Evolutionary conservation across 1,140 invertebrate species (phyloP), one percentile per base, ranked within the genome.

Genomic region (Nasonia vitripennis): DNA sequence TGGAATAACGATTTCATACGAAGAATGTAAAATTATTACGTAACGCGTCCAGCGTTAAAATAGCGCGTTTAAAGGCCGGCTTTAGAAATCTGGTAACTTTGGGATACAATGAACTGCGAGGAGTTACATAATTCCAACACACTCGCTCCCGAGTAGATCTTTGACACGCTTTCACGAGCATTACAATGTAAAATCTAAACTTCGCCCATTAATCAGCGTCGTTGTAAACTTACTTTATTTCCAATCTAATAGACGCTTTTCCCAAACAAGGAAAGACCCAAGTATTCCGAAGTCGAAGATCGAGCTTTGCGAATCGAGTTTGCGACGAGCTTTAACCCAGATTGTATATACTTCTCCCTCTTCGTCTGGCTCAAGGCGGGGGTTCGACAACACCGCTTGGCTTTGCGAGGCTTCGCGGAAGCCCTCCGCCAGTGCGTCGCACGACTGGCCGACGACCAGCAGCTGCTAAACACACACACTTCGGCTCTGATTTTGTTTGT

Each of bases 391-490:
- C 91, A 92, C 51, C 5, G 17, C 89, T 86, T 83, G 88, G 83
- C 84, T 87, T 91, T 90, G 87, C 83, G 79, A 75, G 92, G 90
- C 88, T 93, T 92, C 91, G 81, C 70, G 85, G 92, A 92, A 93
- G 91, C 92, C 92, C 88, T 86, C 89, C 27, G 27, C 27, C 55
- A 62, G 17, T 62, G 70, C 27, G 7, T 73, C 14, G 27, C 20
- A 23, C 55, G 55, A 62, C 20, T 62, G 55, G 55, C 55, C 55
- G 55, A n/a, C 55, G 55, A 62, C 55, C 55, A 62, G 55, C 55
- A 62, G 55, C 20, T 62, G 20, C 55, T 17, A n/a, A 17, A 17
- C 6, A 7, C 17, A 20, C 55, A 62, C 12, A 55, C 6, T 62
- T 62, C 6, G 17, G 55, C 20, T 62, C 17, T 62, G 55, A 2